Evolutionary conservation across 1,140 invertebrate species (phyloP).

Genomic region (Melanaphis sacchari): DNA sequence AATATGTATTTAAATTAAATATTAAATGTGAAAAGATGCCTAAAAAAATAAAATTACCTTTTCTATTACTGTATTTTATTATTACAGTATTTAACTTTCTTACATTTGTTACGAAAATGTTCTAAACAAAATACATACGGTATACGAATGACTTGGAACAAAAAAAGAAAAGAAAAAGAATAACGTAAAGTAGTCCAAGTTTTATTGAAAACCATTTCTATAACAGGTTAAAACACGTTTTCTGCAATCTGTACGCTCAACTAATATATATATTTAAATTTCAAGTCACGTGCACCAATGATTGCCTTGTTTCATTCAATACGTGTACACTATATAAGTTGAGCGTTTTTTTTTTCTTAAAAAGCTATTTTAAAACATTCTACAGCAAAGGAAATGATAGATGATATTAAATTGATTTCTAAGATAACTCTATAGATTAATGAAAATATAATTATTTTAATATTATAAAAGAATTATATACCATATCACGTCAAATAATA

Average conservation of each 20-base stretch:
- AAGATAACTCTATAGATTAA: background rate
- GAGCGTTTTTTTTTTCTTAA: background rate
- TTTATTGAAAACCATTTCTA: slow-evolving; percentile 26
- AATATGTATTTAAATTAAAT: background rate
- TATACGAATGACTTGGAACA: background rate
- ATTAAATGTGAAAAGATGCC: background rate
- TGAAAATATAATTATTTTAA: background rate
- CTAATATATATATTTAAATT: background rate
- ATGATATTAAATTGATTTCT: background rate
- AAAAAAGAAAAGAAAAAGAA: background rate
- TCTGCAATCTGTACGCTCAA: background rate
- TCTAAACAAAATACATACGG: background rate
- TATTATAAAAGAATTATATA: background rate
- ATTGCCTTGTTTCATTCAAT: background rate
- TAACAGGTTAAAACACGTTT: slow-evolving; percentile 10
- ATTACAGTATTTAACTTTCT: background rate
- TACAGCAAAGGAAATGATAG: background rate
- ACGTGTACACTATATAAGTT: background rate
- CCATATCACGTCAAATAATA: background rate
- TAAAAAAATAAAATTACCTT: background rate
- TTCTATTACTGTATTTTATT: background rate
- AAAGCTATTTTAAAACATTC: slow-evolving; percentile 8
- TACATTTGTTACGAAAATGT: background rate
- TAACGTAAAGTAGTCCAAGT: background rate
- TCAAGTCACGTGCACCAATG: slow-evolving; percentile 6